phyloP scores from a whole-genome alignment of 2,888 invertebrate genomes.

The Torymus aiolomorphi region DNA sequence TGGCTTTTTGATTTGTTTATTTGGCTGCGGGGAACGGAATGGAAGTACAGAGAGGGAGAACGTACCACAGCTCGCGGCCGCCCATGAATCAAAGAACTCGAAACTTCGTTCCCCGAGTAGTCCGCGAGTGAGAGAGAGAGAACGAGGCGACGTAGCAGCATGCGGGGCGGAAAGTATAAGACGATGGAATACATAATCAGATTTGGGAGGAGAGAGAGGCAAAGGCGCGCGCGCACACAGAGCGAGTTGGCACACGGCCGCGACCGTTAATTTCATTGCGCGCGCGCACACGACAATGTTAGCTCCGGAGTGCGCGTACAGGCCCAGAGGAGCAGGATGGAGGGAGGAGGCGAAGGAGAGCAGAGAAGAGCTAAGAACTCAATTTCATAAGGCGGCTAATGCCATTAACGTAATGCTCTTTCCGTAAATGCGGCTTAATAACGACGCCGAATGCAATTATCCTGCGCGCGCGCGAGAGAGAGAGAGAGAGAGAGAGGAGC shows the following conservation, averaged over 20 bases:
- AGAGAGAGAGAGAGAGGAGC: too few species aligned
- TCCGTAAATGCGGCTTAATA: constrained; percentile 59
- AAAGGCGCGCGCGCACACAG: constrained; percentile 16
- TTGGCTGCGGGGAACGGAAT: constrained; percentile 2
- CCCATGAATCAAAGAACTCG: constrained; percentile 49
- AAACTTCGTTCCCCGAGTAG: constrained; percentile 45
- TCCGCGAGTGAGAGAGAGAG: constrained; percentile 19
- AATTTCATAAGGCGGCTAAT: constrained; percentile 58
- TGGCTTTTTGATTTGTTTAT: constrained; percentile 49
- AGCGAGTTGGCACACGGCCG: constrained; percentile 53
- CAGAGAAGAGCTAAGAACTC: constrained; percentile 52
- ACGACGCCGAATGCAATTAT: constrained; percentile 57
- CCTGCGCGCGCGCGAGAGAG: background rate
- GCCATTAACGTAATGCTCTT: constrained; percentile 58
- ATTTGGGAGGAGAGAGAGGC: constrained; percentile 30
- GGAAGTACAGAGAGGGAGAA: background rate
- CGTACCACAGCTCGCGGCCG: too few species aligned
- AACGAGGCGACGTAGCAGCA: background rate
- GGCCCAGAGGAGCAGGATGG: constrained; percentile 3
- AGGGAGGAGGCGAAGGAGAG: background rate
- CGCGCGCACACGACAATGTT: constrained; percentile 32
- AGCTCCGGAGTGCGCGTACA: constrained; percentile 5
- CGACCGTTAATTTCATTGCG: constrained; percentile 54
- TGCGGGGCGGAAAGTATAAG: constrained; percentile 42
- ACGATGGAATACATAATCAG: constrained; percentile 55